Percentiles rank a stretch among this genome's conserved stretches.
Conservation (phyloP, 30 jellyfish, hydroid and myxozoan species). For the Phacellophora camtschatica region DNA sequence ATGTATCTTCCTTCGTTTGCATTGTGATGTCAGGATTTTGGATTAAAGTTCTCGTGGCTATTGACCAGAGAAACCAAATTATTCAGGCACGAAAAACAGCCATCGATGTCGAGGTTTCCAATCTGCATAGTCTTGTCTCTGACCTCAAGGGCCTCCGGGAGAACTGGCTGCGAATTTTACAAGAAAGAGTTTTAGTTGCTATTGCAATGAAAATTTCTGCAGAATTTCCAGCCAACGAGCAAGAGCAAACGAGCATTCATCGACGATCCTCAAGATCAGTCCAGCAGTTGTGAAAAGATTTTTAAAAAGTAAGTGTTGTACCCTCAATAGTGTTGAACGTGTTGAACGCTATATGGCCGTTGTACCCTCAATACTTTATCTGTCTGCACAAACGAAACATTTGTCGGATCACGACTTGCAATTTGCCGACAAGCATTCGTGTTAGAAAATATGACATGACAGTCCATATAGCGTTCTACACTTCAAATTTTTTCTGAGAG, state of each 20-base stretch:
- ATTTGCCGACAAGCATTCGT: too few relatives aligned
- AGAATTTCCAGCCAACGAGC: conserved; percentile 34
- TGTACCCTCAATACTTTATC: too few relatives aligned
- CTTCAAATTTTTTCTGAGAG: too few relatives aligned
- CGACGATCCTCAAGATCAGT: conserved; percentile 13
- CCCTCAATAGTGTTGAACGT: too few relatives aligned
- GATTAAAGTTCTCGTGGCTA: conserved; percentile 31
- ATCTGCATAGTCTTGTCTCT: conserved; percentile 39
- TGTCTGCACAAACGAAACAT: too few relatives aligned
- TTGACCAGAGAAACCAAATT: conserved; percentile 11
- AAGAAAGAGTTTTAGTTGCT: conserved; percentile 36
- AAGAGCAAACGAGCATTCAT: background rate
- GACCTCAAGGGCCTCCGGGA: conserved; percentile 30
- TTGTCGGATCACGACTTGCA: too few relatives aligned
- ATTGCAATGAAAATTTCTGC: conserved; percentile 25
- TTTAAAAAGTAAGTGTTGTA: conserved; percentile 18
- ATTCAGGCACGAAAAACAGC: conserved; percentile 48
- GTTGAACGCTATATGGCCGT: too few relatives aligned
- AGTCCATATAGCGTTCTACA: too few relatives aligned
- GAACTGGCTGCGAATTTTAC: conserved; percentile 27
- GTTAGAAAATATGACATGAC: too few relatives aligned
- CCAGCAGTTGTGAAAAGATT: conserved; percentile 12
- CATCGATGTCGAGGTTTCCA: conserved; percentile 23
- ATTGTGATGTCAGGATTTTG: conserved; percentile 23
- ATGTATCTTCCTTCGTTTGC: conserved; percentile 31